These are phyloP conservation scores for Cetoscarus ocellatus DNA, from an alignment of 2,797 vertebrate genomes.

Conservation along the genomic window DNA sequence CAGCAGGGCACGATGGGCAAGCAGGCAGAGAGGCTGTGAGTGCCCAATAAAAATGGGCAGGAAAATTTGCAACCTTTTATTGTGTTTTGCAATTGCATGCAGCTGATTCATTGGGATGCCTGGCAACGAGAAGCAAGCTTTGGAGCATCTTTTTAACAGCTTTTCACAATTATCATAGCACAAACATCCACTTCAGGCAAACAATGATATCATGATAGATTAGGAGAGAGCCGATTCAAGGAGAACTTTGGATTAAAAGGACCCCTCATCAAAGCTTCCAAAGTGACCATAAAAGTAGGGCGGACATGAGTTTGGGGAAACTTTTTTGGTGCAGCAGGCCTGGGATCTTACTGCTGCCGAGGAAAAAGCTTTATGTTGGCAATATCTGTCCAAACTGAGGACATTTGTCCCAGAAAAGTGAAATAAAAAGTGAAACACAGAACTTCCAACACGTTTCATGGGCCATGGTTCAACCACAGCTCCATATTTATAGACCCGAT, in stretches of 20 bases:
- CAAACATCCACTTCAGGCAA: too few relatives aligned
- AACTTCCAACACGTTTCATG: too few relatives aligned
- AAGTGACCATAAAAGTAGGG: background rate
- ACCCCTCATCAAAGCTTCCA: background rate
- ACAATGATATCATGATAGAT: too few relatives aligned
- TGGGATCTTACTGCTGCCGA: too few relatives aligned
- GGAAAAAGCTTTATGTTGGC: too few relatives aligned
- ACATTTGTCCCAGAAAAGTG: too few relatives aligned
- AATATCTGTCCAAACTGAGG: too few relatives aligned
- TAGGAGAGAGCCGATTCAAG: background rate
- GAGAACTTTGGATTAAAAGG: background rate
- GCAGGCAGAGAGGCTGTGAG: background rate
- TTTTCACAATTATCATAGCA: background rate
- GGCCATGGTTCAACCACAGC: too few relatives aligned
- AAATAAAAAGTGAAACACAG: too few relatives aligned
- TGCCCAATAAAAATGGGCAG: background rate
- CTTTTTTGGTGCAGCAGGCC: too few relatives aligned
- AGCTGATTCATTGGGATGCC: background rate
- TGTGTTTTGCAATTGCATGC: background rate
- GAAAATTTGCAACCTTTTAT: background rate
- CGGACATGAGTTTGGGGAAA: too few relatives aligned
- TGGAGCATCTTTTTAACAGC: background rate
- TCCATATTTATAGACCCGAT: too few relatives aligned
- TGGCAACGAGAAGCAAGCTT: background rate
- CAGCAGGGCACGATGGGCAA: background rate